These are phyloP conservation scores for Eumeta japonica DNA, from an alignment of 1,140 invertebrate species.

Conservation along the genomic window DNA sequence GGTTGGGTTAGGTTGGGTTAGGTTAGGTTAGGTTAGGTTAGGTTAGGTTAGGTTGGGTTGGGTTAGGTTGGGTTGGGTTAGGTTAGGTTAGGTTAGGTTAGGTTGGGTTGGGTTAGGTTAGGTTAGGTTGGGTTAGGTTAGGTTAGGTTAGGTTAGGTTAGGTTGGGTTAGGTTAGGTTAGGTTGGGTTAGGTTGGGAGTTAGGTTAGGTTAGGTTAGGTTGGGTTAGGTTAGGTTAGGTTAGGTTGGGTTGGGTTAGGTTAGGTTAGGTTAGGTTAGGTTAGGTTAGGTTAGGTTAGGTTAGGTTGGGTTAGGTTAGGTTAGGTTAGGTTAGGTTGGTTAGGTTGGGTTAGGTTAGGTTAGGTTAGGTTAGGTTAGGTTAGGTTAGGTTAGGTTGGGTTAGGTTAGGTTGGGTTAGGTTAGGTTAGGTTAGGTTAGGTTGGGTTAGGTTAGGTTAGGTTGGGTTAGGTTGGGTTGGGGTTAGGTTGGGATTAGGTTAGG, in stretches of 20 bases:
- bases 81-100: conserved; percentile 4
- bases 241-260: conserved; percentile 3
- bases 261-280: conserved; percentile 2
- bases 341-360: conserved; percentile 3
- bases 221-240: conserved; percentile 4
- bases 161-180: conserved; percentile 4
- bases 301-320: conserved; percentile 3
- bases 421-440: conserved; percentile 4
- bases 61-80: conserved; percentile 3
- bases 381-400: conserved; percentile 4
- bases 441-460: conserved; percentile 4
- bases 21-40: conserved; percentile 3
- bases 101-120: conserved; percentile 3
- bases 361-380: conserved; percentile 4
- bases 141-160: conserved; percentile 4
- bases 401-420: conserved; percentile 4
- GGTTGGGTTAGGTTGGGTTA: conserved; percentile 3
- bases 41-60: conserved; percentile 3
- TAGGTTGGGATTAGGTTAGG: no score
- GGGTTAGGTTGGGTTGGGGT: no score
- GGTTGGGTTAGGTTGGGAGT: no score
- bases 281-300: conserved; percentile 2
- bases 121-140: conserved; percentile 4
- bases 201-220: no score
- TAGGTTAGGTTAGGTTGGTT: no score